Evolutionary conservation across 2,113 vertebrate species (phyloP), one percentile per base, ranked within the genome.

Genomic region (Pleuronectes platessa): DNA sequence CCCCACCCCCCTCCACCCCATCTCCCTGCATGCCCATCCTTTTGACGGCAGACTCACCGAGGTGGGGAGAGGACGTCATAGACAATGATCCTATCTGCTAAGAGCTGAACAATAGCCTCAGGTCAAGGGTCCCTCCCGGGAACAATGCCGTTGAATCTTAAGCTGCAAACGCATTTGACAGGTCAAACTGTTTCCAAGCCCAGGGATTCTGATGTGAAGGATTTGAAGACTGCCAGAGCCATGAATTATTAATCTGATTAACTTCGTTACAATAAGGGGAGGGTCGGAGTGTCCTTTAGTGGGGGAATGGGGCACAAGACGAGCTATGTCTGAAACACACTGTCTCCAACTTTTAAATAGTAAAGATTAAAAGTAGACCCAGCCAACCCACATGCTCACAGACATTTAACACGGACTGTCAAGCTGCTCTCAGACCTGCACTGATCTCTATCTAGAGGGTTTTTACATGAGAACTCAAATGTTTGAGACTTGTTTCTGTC

Each of bases 41-140:
- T 87, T 83, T 84, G 18, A 76, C 72, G 74, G 69, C 70, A 77
- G 60, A 23, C 72, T 74, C 65, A 71, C 54, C 2, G 78, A 61
- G 72, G 76, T 53, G 65, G 82, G 77, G 67, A 75, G 74, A 71
- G 54, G 71, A 77, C 79, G 85, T 82, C 82, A 80, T 85, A 71
- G 80, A 86, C 54, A 66, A 79, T 82, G 83, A 92, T 91, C 81
- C 84, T 88, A 88, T 93, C 85, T 84, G 85, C 68, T 76, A 40
- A 65, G 72, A 88, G 31, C 73, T 71, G 35, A 85, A 91, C 88
- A 91, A 91, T 79, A 74, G 80, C 74, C 68, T 69, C 62, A 69
- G 89, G 90, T 91, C 86, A 87, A 80, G 65, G 88, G 89, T 87
- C 74, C 61, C 75, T 81, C 74, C 23, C 13, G 49, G 35, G 21